These are phyloP conservation scores for Melieria picta DNA, from an alignment of 2,888 invertebrate species.

Conservation along the genomic window DNA sequence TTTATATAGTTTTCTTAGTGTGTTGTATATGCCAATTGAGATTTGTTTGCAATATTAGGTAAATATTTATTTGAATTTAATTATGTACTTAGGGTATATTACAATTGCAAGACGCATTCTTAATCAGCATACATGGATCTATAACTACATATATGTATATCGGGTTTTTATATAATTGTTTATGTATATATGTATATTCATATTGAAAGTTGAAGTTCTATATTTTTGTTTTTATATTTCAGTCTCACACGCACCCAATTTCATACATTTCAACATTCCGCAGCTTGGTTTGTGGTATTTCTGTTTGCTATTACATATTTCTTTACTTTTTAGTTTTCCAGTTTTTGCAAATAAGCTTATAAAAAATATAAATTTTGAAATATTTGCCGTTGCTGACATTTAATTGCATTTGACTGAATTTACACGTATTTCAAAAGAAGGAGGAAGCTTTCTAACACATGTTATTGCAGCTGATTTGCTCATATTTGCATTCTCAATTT, in stretches of 20 bases:
- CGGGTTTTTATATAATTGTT: neutral
- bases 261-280: conserved; percentile 7
- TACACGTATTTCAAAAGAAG: too few species aligned
- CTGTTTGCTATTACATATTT: conserved; percentile 9
- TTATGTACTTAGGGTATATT: too few species aligned
- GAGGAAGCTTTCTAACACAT: too few species aligned
- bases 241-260: conserved; percentile 38
- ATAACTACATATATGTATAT: neutral
- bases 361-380: conserved; percentile 3
- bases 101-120: too few species aligned
- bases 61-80: too few species aligned
- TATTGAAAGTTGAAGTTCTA: conserved; percentile 20
- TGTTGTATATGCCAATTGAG: too few species aligned
- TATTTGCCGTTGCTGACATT: neutral
- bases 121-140: neutral
- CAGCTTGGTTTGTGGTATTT: conserved; percentile 2
- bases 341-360: conserved; percentile 7
- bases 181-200: conserved; percentile 20
- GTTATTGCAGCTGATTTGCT: too few species aligned
- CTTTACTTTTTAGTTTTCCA: neutral
- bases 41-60: too few species aligned
- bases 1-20: too few species aligned
- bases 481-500: too few species aligned
- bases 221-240: conserved; percentile 20
- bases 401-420: neutral